Percentiles rank a stretch among this genome's conserved stretches.
Evolutionary conservation across 2,888 invertebrate genomes (phyloP).

Genomic region (Drosophila cognata): DNA sequence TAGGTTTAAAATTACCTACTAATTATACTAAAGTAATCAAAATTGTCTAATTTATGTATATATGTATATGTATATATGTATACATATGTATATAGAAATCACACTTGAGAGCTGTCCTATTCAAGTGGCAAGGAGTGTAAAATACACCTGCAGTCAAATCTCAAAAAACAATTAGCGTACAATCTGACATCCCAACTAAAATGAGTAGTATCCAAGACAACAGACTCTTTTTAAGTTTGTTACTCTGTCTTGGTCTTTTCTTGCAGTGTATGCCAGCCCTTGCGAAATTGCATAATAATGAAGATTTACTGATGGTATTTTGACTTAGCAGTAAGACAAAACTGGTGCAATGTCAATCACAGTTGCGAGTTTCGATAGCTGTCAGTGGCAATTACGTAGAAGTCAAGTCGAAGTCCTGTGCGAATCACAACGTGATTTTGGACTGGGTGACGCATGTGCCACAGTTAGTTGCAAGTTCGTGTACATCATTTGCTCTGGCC

Average conservation of each 20-base stretch:
- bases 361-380: constrained; percentile 40
- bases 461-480: constrained; percentile 62
- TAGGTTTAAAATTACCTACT: too few species aligned
- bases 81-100: too few species aligned
- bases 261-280: neutral
- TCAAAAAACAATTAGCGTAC: neutral
- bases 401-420: constrained; percentile 61
- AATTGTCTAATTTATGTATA: too few species aligned
- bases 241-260: too few species aligned
- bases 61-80: too few species aligned
- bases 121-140: too few species aligned
- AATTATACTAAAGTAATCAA: too few species aligned
- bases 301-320: constrained; percentile 2
- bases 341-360: constrained; percentile 42
- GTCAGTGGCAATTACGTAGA: constrained; percentile 69
- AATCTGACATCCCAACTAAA: neutral
- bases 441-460: constrained; percentile 47
- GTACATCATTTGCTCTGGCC: constrained; percentile 73
- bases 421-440: constrained; percentile 58
- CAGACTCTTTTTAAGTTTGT: neutral
- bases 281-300: constrained; percentile 7
- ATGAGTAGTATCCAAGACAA: neutral
- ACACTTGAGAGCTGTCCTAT: too few species aligned
- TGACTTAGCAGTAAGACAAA: neutral
- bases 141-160: neutral